phyloP scores from a whole-genome alignment of 2,113 vertebrate genomes.

The Sigmodon hispidus region DNA sequence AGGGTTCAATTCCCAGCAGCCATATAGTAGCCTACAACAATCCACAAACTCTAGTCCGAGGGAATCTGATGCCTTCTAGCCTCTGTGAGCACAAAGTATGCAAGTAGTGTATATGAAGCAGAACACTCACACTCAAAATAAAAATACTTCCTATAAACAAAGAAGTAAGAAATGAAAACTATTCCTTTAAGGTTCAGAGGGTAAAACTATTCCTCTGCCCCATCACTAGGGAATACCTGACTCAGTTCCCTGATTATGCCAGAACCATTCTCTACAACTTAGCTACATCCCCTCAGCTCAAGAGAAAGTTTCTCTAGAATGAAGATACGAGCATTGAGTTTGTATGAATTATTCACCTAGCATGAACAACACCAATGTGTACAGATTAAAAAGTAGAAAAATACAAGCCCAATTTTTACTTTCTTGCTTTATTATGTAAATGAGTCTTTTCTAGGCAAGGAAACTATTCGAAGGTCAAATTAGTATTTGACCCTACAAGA shows the following conservation, averaged over 20 bases:
- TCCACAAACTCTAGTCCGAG: too few relatives aligned
- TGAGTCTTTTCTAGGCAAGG: not conserved
- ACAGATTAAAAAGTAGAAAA: not conserved
- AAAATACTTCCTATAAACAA: not conserved
- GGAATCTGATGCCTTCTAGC: too few relatives aligned
- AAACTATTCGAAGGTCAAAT: not conserved
- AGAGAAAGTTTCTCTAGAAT: not conserved
- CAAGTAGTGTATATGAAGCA: too few relatives aligned
- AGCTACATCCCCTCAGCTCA: not conserved
- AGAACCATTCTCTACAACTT: not conserved
- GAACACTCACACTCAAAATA: not conserved
- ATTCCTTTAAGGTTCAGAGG: not conserved
- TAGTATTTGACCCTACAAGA: too few relatives aligned
- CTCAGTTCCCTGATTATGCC: not conserved
- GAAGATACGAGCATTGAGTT: not conserved
- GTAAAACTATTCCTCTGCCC: not conserved
- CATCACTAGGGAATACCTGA: not conserved
- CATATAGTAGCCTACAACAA: too few relatives aligned
- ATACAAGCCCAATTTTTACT: not conserved
- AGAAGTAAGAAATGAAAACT: not conserved
- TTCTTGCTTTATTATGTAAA: not conserved
- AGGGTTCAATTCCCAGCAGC: too few relatives aligned
- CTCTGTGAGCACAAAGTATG: too few relatives aligned
- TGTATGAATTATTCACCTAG: conserved; percentile 12
- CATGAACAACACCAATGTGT: not conserved